A percentile compares a stretch with the other conserved stretches of the same genome.
Conservation (phyloP, 2,888 invertebrate species). For the Eilema sororculum region DNA sequence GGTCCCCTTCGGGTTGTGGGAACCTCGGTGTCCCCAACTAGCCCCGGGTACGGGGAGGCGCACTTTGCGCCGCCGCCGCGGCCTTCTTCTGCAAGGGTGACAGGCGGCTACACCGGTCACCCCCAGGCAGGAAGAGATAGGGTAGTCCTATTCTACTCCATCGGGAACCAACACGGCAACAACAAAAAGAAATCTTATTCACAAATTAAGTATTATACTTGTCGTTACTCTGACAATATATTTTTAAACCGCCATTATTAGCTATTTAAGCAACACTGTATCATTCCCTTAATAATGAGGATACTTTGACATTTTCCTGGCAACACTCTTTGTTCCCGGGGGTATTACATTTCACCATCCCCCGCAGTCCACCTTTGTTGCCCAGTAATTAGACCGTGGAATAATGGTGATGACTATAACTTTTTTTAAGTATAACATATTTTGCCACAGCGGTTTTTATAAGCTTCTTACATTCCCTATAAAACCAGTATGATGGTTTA, state of each 20-base stretch:
- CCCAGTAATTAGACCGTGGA: conserved; percentile 44
- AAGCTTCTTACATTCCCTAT: neutral
- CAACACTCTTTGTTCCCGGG: conserved; percentile 34
- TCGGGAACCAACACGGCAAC: too few relatives aligned
- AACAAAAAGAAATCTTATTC: too few relatives aligned
- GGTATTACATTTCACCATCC: conserved; percentile 28
- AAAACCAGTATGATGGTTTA: too few relatives aligned
- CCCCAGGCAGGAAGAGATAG: too few relatives aligned
- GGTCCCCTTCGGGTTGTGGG: too few relatives aligned
- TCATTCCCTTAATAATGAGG: neutral
- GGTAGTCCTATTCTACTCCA: too few relatives aligned
- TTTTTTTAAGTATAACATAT: conserved; percentile 43
- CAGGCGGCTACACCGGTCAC: too few relatives aligned
- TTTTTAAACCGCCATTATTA: neutral
- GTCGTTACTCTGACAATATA: neutral
- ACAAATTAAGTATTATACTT: neutral
- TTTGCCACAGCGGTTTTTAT: conserved; percentile 26
- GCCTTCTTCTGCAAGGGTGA: too few relatives aligned
- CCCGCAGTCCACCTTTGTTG: conserved; percentile 39
- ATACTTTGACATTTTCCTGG: conserved; percentile 16
- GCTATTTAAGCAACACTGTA: neutral
- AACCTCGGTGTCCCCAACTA: too few relatives aligned
- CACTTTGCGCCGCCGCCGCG: too few relatives aligned
- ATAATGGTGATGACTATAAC: conserved; percentile 48
- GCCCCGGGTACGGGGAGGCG: too few relatives aligned